These are phyloP conservation scores for Silvanus unidentatus DNA, from an alignment of 2,888 invertebrate species.

Conservation along the genomic window DNA sequence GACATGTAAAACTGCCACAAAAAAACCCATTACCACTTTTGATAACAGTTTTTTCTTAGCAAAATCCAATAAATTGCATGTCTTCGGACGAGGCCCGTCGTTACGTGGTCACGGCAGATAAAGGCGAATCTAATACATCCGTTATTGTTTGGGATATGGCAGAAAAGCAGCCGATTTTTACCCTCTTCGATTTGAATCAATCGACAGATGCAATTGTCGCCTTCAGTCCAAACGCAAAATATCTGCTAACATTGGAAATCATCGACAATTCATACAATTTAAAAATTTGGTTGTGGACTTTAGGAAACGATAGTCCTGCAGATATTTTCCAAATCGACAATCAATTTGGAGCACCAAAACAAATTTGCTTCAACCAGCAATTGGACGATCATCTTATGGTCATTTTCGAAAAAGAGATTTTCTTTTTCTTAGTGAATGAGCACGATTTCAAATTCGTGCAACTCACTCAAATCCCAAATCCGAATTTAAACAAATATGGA, in stretches of 20 bases:
- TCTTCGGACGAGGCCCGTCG: conserved; percentile 50
- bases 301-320: conserved; percentile 47
- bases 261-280: conserved; percentile 45
- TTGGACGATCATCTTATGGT: conserved; percentile 43
- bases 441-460: background rate
- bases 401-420: conserved; percentile 39
- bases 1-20: background rate
- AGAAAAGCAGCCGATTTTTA: conserved; percentile 48
- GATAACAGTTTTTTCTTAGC: conserved; percentile 46
- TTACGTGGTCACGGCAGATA: conserved; percentile 57
- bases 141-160: conserved; percentile 55
- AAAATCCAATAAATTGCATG: conserved; percentile 49
- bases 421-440: conserved; percentile 42
- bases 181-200: conserved; percentile 51
- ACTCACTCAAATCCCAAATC: conserved; percentile 32
- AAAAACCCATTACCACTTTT: background rate
- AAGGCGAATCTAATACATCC: conserved; percentile 49
- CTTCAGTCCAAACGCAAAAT: conserved; percentile 55
- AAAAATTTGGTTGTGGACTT: conserved; percentile 60
- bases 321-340: conserved; percentile 19
- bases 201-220: conserved; percentile 40
- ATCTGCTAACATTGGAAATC: conserved; percentile 51
- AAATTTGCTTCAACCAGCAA: conserved; percentile 43
- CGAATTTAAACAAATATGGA: conserved; percentile 42
- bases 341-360: conserved; percentile 28